Percentiles rank a stretch among this genome's conserved stretches.
These are phyloP conservation scores for Therioaphis trifolii DNA, from an alignment of 2,888 invertebrate species.

Conservation along the genomic window DNA sequence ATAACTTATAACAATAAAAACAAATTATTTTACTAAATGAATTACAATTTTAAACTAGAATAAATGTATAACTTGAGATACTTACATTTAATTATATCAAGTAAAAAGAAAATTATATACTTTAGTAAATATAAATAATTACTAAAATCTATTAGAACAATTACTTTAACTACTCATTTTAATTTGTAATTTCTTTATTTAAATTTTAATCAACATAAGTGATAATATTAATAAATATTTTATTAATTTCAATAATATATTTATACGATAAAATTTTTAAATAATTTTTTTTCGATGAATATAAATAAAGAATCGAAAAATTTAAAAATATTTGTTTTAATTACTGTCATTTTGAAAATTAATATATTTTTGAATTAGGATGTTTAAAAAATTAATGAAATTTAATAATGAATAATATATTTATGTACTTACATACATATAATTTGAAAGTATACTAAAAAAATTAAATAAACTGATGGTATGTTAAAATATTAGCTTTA, in stretches of 20 bases:
- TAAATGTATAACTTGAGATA: background rate
- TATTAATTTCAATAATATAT: background rate
- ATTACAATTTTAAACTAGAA: constrained; percentile 3
- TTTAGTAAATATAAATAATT: background rate
- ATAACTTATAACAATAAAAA: constrained; percentile 35
- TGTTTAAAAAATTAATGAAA: background rate
- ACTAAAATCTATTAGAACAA: background rate
- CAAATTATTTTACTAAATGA: constrained; percentile 18
- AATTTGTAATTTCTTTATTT: background rate
- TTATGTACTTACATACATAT: background rate
- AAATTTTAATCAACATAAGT: background rate
- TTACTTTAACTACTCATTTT: background rate
- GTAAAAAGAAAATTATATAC: background rate
- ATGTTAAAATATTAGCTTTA: no score
- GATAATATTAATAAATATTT: background rate
- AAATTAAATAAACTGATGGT: no score
- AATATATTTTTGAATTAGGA: background rate
- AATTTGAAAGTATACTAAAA: background rate
- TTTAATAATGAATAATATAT: no score
- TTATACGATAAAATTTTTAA: background rate
- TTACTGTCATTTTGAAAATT: background rate
- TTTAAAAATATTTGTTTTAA: background rate
- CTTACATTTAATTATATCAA: background rate
- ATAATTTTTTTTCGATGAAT: background rate
- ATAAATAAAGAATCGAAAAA: background rate